Percentiles rank a stretch among this genome's conserved stretches.
These are phyloP conservation scores for Nylanderia fulva DNA, from an alignment of 1,140 invertebrate genomes.

Conservation along the genomic window DNA sequence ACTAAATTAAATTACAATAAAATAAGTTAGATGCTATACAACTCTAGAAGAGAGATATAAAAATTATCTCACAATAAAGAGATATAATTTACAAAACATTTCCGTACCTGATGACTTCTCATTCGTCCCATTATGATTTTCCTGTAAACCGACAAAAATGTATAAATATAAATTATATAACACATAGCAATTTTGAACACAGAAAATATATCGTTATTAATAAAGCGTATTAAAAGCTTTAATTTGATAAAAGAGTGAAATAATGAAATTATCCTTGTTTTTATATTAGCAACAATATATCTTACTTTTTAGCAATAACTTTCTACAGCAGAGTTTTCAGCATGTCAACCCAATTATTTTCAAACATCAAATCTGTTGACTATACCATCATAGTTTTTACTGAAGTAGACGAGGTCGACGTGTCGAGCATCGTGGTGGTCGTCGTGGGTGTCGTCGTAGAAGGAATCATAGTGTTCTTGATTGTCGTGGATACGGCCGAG, in stretches of 20 bases:
- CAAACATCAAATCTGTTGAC: not conserved
- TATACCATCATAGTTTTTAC: slow-evolving; percentile 59
- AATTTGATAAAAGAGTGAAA: not conserved
- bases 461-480: slow-evolving; percentile 61
- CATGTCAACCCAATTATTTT: slow-evolving; percentile 22
- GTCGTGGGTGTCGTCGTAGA: slow-evolving; percentile 66
- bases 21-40: not conserved
- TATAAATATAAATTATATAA: slow-evolving; percentile 17
- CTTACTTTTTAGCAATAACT: slow-evolving; percentile 26
- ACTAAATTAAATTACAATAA: not conserved
- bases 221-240: not conserved
- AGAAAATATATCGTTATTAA: slow-evolving; percentile 9
- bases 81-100: slow-evolving; percentile 8
- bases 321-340: slow-evolving; percentile 27
- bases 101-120: slow-evolving; percentile 75
- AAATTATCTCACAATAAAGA: not conserved
- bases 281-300: not conserved
- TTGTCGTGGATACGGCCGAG: slow-evolving; percentile 55
- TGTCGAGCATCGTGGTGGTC: slow-evolving; percentile 53
- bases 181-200: not conserved
- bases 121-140: slow-evolving; percentile 60
- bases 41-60: not conserved
- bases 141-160: slow-evolving; percentile 62
- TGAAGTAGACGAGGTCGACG: slow-evolving; percentile 27
- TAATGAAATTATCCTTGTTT: not conserved